phyloP scores from a whole-genome alignment of 2,888 invertebrate species.

The Uropetala carovei region DNA sequence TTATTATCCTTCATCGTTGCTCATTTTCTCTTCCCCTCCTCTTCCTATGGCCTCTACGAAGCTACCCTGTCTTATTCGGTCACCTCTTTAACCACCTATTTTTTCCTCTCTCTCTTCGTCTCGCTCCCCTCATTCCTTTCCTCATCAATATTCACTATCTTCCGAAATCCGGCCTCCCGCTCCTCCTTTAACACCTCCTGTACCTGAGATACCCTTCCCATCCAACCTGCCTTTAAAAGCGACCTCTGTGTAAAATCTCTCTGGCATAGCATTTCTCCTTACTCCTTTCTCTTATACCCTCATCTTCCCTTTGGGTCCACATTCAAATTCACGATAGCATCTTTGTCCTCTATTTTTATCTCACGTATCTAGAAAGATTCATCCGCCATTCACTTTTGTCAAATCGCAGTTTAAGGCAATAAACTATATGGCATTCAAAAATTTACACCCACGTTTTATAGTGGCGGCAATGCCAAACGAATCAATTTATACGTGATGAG shows the following conservation, averaged over 20 bases:
- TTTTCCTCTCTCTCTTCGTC: constrained; percentile 7
- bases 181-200: neutral
- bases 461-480: constrained; percentile 38
- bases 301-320: neutral
- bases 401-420: constrained; percentile 55
- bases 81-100: neutral
- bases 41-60: neutral
- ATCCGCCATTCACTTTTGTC: constrained; percentile 53
- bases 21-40: neutral
- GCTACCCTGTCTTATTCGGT: neutral
- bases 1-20: neutral
- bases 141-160: no score
- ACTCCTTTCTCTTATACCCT: neutral
- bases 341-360: constrained; percentile 37
- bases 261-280: neutral
- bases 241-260: neutral
- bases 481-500: constrained; percentile 53
- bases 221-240: neutral
- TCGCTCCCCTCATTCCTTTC: no score
- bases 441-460: constrained; percentile 59
- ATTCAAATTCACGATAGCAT: neutral
- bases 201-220: neutral
- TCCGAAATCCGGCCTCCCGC: neutral
- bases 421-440: constrained; percentile 58
- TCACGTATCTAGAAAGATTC: constrained; percentile 34